Evolutionary conservation across 2,797 vertebrate genomes (phyloP).

Genomic region (Semotilus atromaculatus): DNA sequence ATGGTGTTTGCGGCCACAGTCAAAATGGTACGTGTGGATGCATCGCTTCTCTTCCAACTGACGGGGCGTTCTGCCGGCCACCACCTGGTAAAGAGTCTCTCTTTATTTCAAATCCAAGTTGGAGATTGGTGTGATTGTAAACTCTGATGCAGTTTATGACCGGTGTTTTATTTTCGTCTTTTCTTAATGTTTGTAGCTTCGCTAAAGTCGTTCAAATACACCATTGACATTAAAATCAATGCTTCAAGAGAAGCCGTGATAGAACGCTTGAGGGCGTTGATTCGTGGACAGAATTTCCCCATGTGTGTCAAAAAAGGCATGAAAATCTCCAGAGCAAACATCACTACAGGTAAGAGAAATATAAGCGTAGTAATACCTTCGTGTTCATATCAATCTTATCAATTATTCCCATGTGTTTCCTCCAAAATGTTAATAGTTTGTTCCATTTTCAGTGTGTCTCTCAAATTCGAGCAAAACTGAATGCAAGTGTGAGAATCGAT

Average conservation of each 20-base stretch:
- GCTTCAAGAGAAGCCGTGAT: not conserved
- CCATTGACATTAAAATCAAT: not conserved
- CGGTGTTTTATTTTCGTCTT: rapidly evolving
- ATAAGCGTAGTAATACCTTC: rapidly evolving
- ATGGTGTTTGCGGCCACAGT: not conserved
- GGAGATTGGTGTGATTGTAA: not conserved
- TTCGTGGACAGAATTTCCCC: not conserved
- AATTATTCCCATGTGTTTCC: too few relatives aligned
- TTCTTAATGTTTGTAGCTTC: not conserved
- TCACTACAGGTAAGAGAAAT: not conserved
- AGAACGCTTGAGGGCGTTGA: not conserved
- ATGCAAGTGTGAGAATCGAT: too few relatives aligned
- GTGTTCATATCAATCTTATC: too few relatives aligned
- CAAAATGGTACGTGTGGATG: not conserved
- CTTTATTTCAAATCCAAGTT: not conserved
- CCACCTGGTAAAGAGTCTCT: not conserved
- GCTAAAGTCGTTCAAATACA: not conserved
- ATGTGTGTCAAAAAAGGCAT: not conserved
- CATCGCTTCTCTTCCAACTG: not conserved
- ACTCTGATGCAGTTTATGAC: not conserved
- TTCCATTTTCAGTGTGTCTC: too few relatives aligned
- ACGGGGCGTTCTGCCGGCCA: not conserved
- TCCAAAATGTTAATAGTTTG: too few relatives aligned
- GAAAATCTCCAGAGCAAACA: not conserved
- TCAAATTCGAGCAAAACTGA: too few relatives aligned